phyloP scores from a whole-genome alignment of 2,113 vertebrate genomes.

The Ptyas mucosa region DNA sequence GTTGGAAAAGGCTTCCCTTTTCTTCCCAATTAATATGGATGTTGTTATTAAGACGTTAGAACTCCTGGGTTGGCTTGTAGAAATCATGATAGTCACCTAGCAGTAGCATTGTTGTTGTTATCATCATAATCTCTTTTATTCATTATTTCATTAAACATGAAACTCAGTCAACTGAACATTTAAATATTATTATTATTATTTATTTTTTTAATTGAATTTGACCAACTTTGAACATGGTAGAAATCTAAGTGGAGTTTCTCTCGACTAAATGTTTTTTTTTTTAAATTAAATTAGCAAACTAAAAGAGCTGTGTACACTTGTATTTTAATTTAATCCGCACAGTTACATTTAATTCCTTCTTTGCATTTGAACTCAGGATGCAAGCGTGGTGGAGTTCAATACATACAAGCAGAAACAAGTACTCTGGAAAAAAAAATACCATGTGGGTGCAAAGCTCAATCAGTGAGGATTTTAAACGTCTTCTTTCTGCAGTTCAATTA shows the following conservation, averaged over 20 bases:
- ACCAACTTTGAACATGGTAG: not conserved
- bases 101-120: too few species aligned
- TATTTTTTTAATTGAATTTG: too few species aligned
- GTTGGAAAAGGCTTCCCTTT: slow-evolving; percentile 70
- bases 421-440: not conserved
- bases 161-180: too few species aligned
- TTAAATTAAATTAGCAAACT: not conserved
- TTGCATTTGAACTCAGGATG: not conserved
- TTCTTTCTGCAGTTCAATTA: not conserved
- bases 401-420: not conserved
- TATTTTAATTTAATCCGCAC: not conserved
- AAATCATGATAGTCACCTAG: not conserved
- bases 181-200: too few species aligned
- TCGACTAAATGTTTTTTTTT: not conserved
- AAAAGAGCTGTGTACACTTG: not conserved
- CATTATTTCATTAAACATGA: too few species aligned
- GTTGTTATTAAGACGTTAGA: slow-evolving; percentile 52
- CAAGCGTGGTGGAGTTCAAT: not conserved
- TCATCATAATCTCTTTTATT: too few species aligned
- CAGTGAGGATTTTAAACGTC: not conserved
- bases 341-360: not conserved
- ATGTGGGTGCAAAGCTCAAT: not conserved
- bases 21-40: slow-evolving; percentile 67
- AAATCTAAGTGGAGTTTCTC: not conserved
- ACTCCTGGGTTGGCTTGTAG: not conserved